Conservation (phyloP, 2,113 vertebrate species). For the Loxodonta africana region DNA sequence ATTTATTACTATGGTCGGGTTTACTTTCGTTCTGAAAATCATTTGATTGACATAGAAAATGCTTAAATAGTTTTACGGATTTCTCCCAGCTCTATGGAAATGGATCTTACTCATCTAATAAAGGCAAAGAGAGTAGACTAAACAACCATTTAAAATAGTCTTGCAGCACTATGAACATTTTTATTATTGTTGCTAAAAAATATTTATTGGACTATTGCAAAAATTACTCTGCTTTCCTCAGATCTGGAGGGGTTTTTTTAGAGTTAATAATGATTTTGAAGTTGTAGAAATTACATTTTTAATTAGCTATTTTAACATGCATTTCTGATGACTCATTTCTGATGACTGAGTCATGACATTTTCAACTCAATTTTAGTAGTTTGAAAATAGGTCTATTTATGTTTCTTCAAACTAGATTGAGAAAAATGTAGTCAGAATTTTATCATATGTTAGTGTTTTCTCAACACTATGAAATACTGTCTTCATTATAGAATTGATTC, state of each 20-base stretch:
- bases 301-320: background rate
- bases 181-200: background rate
- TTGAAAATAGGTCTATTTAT: conserved; percentile 19
- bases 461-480: background rate
- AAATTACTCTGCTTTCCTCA: conserved; percentile 38
- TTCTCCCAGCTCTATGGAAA: background rate
- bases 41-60: background rate
- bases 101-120: background rate
- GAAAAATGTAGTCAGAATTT: conserved; percentile 25
- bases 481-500: conserved; percentile 36
- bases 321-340: conserved; percentile 56
- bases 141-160: background rate
- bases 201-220: background rate
- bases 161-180: background rate
- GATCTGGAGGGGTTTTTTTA: conserved; percentile 36
- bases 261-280: conserved; percentile 44
- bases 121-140: background rate
- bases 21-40: conserved; percentile 42
- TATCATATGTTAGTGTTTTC: conserved; percentile 9
- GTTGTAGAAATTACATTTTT: background rate
- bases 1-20: conserved; percentile 23
- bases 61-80: background rate
- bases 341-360: conserved; percentile 4
- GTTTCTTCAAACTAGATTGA: background rate
- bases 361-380: conserved; percentile 12